Conservation (phyloP, 2,113 vertebrate species). For the Coryphaenoides rupestris region DNA sequence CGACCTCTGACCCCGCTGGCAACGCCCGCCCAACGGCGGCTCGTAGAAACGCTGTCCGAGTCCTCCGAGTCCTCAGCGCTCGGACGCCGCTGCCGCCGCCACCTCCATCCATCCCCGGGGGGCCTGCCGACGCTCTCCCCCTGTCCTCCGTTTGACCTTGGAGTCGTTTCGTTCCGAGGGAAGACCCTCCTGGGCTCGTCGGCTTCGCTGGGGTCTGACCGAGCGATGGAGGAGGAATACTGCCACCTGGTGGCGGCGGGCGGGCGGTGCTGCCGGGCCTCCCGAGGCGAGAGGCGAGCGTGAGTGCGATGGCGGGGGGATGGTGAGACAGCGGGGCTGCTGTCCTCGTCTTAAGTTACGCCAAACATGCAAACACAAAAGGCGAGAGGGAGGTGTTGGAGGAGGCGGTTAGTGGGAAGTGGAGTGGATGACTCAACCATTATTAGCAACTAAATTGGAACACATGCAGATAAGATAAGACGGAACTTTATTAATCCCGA, state of each 20-base stretch:
- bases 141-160: constrained; percentile 52
- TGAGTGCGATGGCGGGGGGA: constrained; percentile 34
- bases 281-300: constrained; percentile 6
- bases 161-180: constrained; percentile 35
- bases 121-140: constrained; percentile 36
- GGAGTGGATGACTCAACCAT: constrained; percentile 7
- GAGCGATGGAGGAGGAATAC: constrained; percentile 36
- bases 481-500: no score
- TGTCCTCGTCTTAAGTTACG: constrained; percentile 61
- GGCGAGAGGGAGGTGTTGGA: constrained; percentile 50
- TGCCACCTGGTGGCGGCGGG: constrained; percentile 44
- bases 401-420: constrained; percentile 43
- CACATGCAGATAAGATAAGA: no score
- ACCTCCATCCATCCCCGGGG: constrained; percentile 39
- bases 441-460: background rate
- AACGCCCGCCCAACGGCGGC: constrained; percentile 30
- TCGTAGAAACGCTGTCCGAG: constrained; percentile 47
- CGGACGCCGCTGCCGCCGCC: constrained; percentile 42
- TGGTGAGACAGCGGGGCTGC: constrained; percentile 27
- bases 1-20: constrained; percentile 41
- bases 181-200: constrained; percentile 17
- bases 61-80: constrained; percentile 62
- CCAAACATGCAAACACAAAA: constrained; percentile 76
- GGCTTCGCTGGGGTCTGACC: constrained; percentile 19
- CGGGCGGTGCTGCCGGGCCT: constrained; percentile 23